Base-by-base conservation (phyloP, 2,113 vertebrate genomes). In the Lucifuga dentata region DNA sequence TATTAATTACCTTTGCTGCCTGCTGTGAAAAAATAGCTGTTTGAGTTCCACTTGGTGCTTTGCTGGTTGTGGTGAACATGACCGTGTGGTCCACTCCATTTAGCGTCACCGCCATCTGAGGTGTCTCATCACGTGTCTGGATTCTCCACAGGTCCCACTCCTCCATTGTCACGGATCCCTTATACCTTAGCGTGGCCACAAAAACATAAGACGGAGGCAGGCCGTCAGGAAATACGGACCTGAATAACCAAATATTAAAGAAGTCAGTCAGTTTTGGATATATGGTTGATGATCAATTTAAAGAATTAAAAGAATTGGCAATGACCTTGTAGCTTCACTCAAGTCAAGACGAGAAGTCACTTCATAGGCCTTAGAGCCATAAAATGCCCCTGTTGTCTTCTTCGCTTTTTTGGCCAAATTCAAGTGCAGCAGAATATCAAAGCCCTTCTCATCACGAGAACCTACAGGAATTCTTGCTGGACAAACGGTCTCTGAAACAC, bases 171-270 rank as follows among this genome's bases (percentile, higher is more conserved):
- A 93, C 86, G 1, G 92, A 90, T 29, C 92, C 95, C 84, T 96
- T 96, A 91, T 98, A 98, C 82, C 95, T 95, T 89, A 98, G 89
- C 1, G 97, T 98, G 64, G 97, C 95, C 72, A 99, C 96, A 83
- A 98, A 98, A 9, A 99, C 96, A 63, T 99, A 99, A 1, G 97
- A 99, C 45, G 97, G 97, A 66, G 97, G 97, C 48, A 99, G 94
- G 23, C 97, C 97, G 89, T 97, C 97, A 57, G 97, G 97, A 78
- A 99, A 98, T 65, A 99, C 92, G 67, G 89, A 90, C 85, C 97
- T 99, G 64, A 44, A 26, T 41, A 80, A 82, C 29, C 45, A 62
- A 15, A 83, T 20, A 12, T 19, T 26, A 76, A 71, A 66, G 21
- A 21, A 44, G 16, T 53, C 24, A 53, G 44, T 73, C 15, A 64